Base-by-base conservation (phyloP, 1,140 invertebrate genomes). In the Brachionus angularis region DNA sequence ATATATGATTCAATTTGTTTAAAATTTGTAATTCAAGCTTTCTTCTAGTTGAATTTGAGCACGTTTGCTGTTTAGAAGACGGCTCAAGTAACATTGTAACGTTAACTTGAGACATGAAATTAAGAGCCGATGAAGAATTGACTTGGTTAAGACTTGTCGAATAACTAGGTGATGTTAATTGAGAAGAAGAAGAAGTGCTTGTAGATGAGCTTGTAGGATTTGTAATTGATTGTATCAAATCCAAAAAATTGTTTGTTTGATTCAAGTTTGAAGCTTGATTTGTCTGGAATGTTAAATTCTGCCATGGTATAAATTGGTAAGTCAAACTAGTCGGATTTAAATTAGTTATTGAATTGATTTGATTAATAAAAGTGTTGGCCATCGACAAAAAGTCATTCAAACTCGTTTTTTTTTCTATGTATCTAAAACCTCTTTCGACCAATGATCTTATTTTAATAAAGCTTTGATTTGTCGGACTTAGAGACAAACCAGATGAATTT, bases 81-180 rank as follows among this genome's bases (percentile, higher is more conserved):
- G 42, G 42, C 16, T 46, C 25, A 3, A 67, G n/a, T 4, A 67
- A 21, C 3, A 67, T 2, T 39, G 62, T 67, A 1, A 67, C 31
- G 10, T 67, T 67, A 10, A 67, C 21, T 50, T 67, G 62, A n/a
- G 62, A 67, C 42, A 46, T 46, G 5, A 18, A 21, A 34, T 36
- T 36, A 16, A 58, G 23, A n/a, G 5, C 39, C n/a, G 53, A 36
- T 16, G 53, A 36, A 10, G 53, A 58, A 8, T 31, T 34, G 53
- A 58, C 18, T 25, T 36, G 7, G 4, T 7, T 42, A 42, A 42
- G 14, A 42, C 14, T 42, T 42, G 53, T 21, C 2, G 53, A 18
- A 10, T 1, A 5, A 2, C 31, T 34, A 0, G 53, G 53, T 34
- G 53, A 58, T 21, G 53, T n/a, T n/a, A n/a, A n/a, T n/a, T n/a